Conservation (phyloP, 2,113 vertebrate species). For the Theristicus caerulescens region DNA sequence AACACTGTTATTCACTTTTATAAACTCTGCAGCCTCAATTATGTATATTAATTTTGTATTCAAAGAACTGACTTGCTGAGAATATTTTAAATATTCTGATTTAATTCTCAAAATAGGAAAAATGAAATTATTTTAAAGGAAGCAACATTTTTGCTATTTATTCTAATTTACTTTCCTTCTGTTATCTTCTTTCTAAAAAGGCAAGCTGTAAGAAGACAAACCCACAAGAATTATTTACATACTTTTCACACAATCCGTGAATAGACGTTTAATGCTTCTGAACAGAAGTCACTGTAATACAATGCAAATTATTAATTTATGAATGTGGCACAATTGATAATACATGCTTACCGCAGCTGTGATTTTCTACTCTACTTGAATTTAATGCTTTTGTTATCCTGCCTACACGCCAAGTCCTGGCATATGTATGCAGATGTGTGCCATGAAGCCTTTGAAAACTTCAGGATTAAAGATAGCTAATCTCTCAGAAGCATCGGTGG, state of each 20-base stretch:
- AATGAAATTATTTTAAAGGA: slow-evolving; percentile 1
- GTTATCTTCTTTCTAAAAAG: neutral
- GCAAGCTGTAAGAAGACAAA: slow-evolving; percentile 7
- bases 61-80: neutral
- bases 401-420: neutral
- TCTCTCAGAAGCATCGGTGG: neutral
- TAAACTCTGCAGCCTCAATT: neutral
- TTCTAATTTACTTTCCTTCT: slow-evolving; percentile 17
- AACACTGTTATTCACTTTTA: neutral
- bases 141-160: neutral
- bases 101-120: neutral
- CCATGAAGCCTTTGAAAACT: slow-evolving; percentile 6
- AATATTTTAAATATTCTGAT: neutral
- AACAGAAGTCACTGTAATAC: slow-evolving; percentile 22
- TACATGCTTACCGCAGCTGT: slow-evolving; percentile 8
- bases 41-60: neutral
- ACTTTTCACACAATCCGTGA: neutral
- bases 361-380: slow-evolving; percentile 30
- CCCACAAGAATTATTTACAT: slow-evolving; percentile 29
- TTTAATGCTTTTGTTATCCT: slow-evolving; percentile 33
- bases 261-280: slow-evolving; percentile 22
- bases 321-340: slow-evolving; percentile 23
- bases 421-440: neutral
- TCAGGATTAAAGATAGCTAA: neutral
- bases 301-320: slow-evolving; percentile 51